Evolutionary conservation across 2,113 vertebrate genomes (phyloP).

Genomic region (Neolamprologus kungweensis): DNA sequence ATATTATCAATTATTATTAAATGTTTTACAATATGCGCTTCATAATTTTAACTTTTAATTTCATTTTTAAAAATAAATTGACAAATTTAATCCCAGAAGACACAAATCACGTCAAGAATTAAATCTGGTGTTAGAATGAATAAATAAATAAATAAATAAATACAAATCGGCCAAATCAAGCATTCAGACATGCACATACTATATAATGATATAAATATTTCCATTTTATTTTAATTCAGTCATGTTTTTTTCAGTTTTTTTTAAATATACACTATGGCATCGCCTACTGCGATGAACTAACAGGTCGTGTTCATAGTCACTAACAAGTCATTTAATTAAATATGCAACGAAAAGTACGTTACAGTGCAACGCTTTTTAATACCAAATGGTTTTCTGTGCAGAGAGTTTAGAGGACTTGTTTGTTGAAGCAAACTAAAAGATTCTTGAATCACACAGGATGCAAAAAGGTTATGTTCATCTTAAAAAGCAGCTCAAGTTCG

Average conservation of each 20-base stretch:
- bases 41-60: background rate
- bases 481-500: background rate
- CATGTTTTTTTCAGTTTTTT: fast-evolving
- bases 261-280: fast-evolving
- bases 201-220: background rate
- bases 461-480: background rate
- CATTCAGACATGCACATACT: background rate
- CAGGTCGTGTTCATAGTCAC: fast-evolving
- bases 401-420: background rate
- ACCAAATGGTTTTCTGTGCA: background rate
- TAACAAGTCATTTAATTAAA: background rate
- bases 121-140: fast-evolving
- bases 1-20: background rate
- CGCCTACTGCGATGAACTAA: background rate
- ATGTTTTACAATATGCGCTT: fast-evolving
- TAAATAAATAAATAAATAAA: background rate
- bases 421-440: background rate
- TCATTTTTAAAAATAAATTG: background rate
- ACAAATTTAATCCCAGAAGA: background rate
- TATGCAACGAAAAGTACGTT: fast-evolving
- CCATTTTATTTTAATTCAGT: background rate
- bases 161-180: background rate
- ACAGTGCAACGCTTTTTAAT: fast-evolving
- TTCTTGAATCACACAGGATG: background rate
- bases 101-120: background rate